phyloP scores from a whole-genome alignment of 2,888 invertebrate genomes.

The Campoplex capitator region DNA sequence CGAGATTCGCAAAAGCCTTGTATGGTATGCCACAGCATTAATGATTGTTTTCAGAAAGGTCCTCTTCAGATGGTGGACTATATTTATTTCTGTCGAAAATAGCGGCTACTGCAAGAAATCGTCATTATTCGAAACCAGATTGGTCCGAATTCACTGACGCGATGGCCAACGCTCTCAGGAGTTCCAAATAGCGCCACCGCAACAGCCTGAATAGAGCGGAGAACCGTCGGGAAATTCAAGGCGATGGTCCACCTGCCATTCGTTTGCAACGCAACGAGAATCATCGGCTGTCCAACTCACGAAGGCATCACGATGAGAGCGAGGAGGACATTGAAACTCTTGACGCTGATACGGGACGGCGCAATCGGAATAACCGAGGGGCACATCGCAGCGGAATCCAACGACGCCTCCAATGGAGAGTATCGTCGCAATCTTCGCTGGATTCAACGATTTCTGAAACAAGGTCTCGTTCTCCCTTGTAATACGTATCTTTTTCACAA shows the following conservation, averaged over 20 bases:
- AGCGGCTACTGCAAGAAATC: constrained; percentile 4
- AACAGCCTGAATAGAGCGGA: neutral
- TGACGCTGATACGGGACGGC: too few relatives aligned
- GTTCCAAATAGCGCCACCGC: neutral
- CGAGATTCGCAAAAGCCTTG: constrained; percentile 9
- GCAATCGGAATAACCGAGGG: too few relatives aligned
- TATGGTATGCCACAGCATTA: neutral
- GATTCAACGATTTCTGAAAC: too few relatives aligned
- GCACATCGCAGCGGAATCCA: too few relatives aligned
- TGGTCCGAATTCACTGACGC: constrained; percentile 17
- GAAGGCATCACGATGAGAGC: too few relatives aligned
- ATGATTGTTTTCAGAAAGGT: neutral
- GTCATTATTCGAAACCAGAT: neutral
- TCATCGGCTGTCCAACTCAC: too few relatives aligned
- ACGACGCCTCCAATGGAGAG: too few relatives aligned
- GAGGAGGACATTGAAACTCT: too few relatives aligned
- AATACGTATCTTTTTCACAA: too few relatives aligned
- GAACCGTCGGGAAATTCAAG: neutral
- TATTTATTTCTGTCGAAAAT: neutral
- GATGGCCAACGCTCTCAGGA: neutral
- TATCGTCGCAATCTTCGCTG: too few relatives aligned
- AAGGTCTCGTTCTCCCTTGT: too few relatives aligned
- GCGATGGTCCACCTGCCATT: neutral
- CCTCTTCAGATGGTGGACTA: neutral
- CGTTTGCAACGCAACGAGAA: too few relatives aligned